phyloP scores from a whole-genome alignment of 1,140 invertebrate genomes.

The Andrena cerasifolii region DNA sequence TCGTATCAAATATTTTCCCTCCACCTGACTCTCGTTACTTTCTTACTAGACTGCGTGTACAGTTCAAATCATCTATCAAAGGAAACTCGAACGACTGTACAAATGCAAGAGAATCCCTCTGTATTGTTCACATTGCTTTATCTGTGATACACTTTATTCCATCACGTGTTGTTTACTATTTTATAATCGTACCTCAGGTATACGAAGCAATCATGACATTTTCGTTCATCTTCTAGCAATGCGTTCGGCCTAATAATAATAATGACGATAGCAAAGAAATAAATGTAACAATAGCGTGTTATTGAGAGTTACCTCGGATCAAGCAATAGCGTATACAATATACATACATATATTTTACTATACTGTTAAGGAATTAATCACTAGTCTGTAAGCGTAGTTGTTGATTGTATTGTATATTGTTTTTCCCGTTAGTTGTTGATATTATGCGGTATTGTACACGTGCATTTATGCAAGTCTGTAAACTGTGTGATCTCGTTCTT shows the following conservation, averaged over 20 bases:
- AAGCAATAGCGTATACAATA: conserved; percentile 69
- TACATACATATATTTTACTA: conserved; percentile 68
- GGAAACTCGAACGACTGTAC: not conserved
- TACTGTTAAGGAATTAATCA: conserved; percentile 58
- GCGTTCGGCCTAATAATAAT: conserved; percentile 64
- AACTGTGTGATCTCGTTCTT: conserved; percentile 55
- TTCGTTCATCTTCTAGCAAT: conserved; percentile 33
- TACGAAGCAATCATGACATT: not conserved
- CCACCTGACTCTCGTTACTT: not conserved
- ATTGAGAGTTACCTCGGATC: conserved; percentile 61
- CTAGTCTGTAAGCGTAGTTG: conserved; percentile 44
- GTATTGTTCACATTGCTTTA: conserved; percentile 3
- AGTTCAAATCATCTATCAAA: not conserved
- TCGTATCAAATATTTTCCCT: not conserved
- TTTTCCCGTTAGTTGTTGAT: conserved; percentile 55
- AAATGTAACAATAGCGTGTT: conserved; percentile 49
- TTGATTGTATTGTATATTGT: too few species aligned
- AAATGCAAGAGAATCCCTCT: not conserved
- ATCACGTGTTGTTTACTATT: not conserved
- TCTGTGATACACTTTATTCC: conserved; percentile 7
- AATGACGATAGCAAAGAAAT: conserved; percentile 35
- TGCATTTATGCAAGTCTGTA: conserved; percentile 38
- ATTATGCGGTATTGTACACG: conserved; percentile 36
- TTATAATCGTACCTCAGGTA: not conserved
- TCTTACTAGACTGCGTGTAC: not conserved